phyloP scores from a whole-genome alignment of 2,888 invertebrate species.

The Agrilus cyanescens region DNA sequence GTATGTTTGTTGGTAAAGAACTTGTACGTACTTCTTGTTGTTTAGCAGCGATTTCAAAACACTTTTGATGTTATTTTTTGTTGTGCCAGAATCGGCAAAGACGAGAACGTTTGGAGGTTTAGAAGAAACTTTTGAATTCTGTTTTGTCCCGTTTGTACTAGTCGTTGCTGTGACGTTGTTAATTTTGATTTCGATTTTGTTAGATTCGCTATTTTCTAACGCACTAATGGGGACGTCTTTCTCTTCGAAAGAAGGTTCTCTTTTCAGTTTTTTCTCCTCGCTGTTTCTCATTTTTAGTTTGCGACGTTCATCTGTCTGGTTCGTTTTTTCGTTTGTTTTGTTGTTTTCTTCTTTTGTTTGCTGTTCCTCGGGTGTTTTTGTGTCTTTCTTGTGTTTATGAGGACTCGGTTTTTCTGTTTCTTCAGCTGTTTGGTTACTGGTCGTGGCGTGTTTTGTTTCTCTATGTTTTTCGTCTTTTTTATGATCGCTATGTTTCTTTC shows the following conservation, averaged over 20 bases:
- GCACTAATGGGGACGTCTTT: slow-evolving; percentile 5
- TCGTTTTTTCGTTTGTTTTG: slow-evolving; percentile 3
- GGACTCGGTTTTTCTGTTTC: background rate
- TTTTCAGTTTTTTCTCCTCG: slow-evolving; percentile 2
- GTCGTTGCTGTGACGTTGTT: background rate
- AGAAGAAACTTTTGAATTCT: slow-evolving; percentile 27
- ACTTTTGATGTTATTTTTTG: slow-evolving; percentile 60
- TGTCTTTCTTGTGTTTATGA: slow-evolving; percentile 8
- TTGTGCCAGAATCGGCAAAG: slow-evolving; percentile 65
- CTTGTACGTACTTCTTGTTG: slow-evolving; percentile 48
- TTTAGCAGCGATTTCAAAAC: slow-evolving; percentile 58
- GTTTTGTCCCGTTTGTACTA: background rate
- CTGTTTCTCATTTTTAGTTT: slow-evolving; percentile 9
- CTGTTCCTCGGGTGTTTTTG: background rate
- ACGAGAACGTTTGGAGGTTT: slow-evolving; percentile 75
- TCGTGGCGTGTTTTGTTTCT: slow-evolving; percentile 11
- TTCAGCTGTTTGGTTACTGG: background rate
- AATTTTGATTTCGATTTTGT: slow-evolving; percentile 8
- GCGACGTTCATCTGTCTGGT: background rate
- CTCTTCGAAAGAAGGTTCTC: slow-evolving; percentile 11
- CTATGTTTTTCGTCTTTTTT: slow-evolving; percentile 13
- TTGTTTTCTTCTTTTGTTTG: slow-evolving; percentile 2
- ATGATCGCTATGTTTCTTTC: background rate
- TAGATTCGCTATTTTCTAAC: slow-evolving; percentile 12
- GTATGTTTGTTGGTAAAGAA: background rate